Conservation (phyloP, 2,888 invertebrate genomes). For the Cetonia aurata region DNA sequence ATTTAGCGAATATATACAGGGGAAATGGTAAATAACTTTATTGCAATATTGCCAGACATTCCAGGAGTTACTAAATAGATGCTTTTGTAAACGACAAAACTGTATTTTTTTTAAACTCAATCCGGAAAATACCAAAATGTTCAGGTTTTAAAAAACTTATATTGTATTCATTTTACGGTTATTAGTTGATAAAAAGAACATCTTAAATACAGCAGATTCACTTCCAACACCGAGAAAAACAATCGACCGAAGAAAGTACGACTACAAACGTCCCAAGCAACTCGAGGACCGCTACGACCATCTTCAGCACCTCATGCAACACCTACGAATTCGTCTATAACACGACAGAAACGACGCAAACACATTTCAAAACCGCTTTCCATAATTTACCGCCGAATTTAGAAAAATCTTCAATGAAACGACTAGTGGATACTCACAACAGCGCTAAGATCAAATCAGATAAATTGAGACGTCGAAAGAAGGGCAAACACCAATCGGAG, state of each 20-base stretch:
- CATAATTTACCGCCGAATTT: conserved; percentile 8
- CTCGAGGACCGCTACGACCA: neutral
- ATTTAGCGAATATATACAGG: too few relatives aligned
- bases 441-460: conserved; percentile 30
- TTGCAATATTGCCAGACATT: too few relatives aligned
- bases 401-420: neutral
- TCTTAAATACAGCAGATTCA: too few relatives aligned
- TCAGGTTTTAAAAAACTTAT: too few relatives aligned
- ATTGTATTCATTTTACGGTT: too few relatives aligned
- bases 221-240: neutral
- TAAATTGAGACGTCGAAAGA: conserved; percentile 26
- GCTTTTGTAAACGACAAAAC: too few relatives aligned
- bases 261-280: neutral
- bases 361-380: conserved; percentile 11
- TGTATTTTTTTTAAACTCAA: too few relatives aligned
- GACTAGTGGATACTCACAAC: conserved; percentile 40
- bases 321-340: conserved; percentile 4
- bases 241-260: neutral
- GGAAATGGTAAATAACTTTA: too few relatives aligned
- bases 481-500: neutral
- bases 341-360: neutral
- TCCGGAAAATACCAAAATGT: too few relatives aligned
- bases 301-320: neutral
- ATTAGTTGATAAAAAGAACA: too few relatives aligned
- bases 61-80: too few relatives aligned